Evolutionary conservation across 2,888 invertebrate species (phyloP), one percentile per base, ranked within the genome.

Genomic region (Poecilus cupreus): DNA sequence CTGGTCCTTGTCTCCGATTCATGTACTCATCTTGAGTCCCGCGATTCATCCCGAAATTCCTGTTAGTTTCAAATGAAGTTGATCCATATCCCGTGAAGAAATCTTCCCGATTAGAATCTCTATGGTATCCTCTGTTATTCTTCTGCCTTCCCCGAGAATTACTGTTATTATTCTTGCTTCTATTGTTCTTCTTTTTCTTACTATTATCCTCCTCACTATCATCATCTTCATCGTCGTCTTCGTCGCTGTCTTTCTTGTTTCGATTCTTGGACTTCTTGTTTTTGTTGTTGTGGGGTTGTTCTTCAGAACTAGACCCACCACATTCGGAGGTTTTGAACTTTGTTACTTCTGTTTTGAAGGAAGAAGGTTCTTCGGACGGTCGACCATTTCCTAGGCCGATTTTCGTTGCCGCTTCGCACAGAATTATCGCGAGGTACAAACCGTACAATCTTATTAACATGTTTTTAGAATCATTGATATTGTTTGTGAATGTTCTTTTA

Each of bases 241-340:
- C 78, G 57, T 72, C 72, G 32, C 57, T 72, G 16, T 64, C 78
- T 5, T 39, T 54, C 20, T 37, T 37, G 3, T 39, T 24, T 6
- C 70, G 32, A 22, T 32, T 54, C 37, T 20, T 32, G 6, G 26
- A 54, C 43, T 80, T 80, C 13, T 68, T 78, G n/a, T 46, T 77
- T 10, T 18, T 37, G 43, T 18, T 72, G 18, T 57, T 11, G 11
- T 13, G 10, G 11, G 22, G 64, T 11, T 37, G 24, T 57, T 81
- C 81, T 81, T 60, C 74, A 2, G 75, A 75, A 16, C 57, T 75
- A 4, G 43, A 22, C 3, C 60, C 32, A 0, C 74, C 74, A 49
- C 81, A 81, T 49, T 81, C 81, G 4, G 75, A 75, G 18, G 74
- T 75, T 37, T 81, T 81, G 26, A 20, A 81, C 26, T 81, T 81